phyloP scores from a whole-genome alignment of 2,113 vertebrate genomes.

The Otis tarda region DNA sequence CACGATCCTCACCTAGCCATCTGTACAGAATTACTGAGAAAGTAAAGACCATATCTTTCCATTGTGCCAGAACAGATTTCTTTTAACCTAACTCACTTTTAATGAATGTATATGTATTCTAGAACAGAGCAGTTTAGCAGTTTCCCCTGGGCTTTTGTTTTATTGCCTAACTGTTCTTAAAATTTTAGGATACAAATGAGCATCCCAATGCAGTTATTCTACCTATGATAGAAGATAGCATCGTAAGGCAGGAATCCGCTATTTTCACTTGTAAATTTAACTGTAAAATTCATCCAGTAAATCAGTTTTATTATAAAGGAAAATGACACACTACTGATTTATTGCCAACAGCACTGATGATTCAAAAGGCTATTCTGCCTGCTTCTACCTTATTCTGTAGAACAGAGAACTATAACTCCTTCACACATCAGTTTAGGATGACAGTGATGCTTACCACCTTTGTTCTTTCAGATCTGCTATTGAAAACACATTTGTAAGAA shows the following conservation, averaged over 20 bases:
- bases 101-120: neutral
- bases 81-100: neutral
- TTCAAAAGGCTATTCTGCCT: neutral
- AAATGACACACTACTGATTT: neutral
- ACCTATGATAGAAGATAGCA: neutral
- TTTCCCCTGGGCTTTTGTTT: neutral
- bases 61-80: neutral
- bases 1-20: neutral
- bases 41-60: neutral
- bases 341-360: neutral
- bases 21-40: neutral
- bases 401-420: neutral
- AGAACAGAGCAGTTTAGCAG: neutral
- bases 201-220: neutral
- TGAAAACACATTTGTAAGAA: neutral
- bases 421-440: neutral
- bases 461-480: neutral
- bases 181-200: neutral
- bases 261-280: neutral
- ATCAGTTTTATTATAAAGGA: neutral
- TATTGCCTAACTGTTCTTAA: neutral
- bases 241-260: neutral
- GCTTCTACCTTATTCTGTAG: neutral
- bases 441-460: neutral
- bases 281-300: slow-evolving; percentile 4